Percentiles rank a stretch among this genome's conserved stretches.
phyloP scores from a whole-genome alignment of 1,140 invertebrate genomes.

The Drosophila saltans region DNA sequence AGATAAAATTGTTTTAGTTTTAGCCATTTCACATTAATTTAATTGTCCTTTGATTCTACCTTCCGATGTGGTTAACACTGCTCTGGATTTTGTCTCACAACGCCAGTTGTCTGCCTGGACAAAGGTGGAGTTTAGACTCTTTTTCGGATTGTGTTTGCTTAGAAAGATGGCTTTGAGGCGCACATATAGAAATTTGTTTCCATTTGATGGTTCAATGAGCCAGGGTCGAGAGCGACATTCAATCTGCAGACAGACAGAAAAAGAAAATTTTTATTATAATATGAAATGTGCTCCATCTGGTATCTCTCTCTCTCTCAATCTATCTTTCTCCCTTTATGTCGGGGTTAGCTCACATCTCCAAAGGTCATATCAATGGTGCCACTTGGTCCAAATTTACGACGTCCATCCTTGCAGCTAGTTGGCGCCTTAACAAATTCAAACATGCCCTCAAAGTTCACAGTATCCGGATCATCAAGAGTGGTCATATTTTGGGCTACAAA shows the following conservation, averaged over 20 bases:
- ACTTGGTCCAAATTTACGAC: slow-evolving; percentile 89
- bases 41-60: slow-evolving; percentile 37
- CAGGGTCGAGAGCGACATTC: slow-evolving; percentile 90
- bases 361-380: slow-evolving; percentile 89
- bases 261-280: background rate
- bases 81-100: slow-evolving; percentile 79
- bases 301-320: background rate
- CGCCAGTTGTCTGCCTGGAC: slow-evolving; percentile 58
- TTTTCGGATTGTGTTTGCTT: slow-evolving; percentile 78
- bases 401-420: slow-evolving; percentile 86
- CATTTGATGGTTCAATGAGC: slow-evolving; percentile 90
- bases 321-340: too few species aligned
- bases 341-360: slow-evolving; percentile 86
- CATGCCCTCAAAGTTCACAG: slow-evolving; percentile 92
- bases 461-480: slow-evolving; percentile 91
- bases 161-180: slow-evolving; percentile 79
- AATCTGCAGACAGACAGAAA: slow-evolving; percentile 83
- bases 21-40: too few species aligned
- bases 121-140: slow-evolving; percentile 68
- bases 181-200: slow-evolving; percentile 83
- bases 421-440: slow-evolving; percentile 91
- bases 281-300: background rate
- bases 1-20: background rate
- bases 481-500: slow-evolving; percentile 93
- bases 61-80: slow-evolving; percentile 80